Evolutionary conservation across 2,797 vertebrate genomes (phyloP).

Genomic region (Sebastes vulpes): DNA sequence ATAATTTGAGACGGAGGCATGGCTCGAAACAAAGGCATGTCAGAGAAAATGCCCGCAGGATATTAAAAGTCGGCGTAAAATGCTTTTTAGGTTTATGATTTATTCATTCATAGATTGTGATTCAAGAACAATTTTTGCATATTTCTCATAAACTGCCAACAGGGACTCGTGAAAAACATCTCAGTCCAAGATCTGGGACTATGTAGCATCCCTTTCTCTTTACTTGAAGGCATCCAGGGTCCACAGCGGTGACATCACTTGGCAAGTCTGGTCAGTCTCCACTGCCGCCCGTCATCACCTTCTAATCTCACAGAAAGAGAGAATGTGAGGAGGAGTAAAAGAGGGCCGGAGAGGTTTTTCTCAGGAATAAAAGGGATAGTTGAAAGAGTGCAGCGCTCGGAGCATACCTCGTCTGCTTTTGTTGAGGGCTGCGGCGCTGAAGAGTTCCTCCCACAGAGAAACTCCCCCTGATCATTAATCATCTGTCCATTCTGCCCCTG

Average conservation of each 20-base stretch:
- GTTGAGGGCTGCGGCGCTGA: constrained; percentile 59
- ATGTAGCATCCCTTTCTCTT: not conserved
- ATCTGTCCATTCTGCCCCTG: constrained; percentile 76
- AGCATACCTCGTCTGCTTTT: constrained; percentile 70
- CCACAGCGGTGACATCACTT: constrained; percentile 62
- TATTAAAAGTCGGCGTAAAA: constrained; percentile 54
- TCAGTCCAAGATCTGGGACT: not conserved
- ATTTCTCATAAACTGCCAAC: constrained; percentile 34
- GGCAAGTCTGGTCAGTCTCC: constrained; percentile 63
- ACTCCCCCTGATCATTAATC: constrained; percentile 83
- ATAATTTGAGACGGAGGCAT: constrained; percentile 62
- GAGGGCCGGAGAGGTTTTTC: constrained; percentile 50
- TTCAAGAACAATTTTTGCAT: constrained; percentile 37
- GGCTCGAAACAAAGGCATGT: constrained; percentile 67
- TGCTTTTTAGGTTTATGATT: constrained; percentile 61
- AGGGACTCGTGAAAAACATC: constrained; percentile 2
- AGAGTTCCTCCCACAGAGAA: constrained; percentile 65
- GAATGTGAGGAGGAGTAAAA: constrained; percentile 57
- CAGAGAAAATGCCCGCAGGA: constrained; percentile 60
- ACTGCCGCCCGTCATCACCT: constrained; percentile 64
- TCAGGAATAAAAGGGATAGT: constrained; percentile 60
- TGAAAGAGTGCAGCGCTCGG: constrained; percentile 53
- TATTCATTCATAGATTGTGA: constrained; percentile 57
- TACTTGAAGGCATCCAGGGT: constrained; percentile 39
- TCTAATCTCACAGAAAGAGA: constrained; percentile 69